A percentile compares a stretch with the other conserved stretches of the same genome.
phyloP scores from a whole-genome alignment of 1,140 invertebrate species.

The Gonioctena quinquepunctata region DNA sequence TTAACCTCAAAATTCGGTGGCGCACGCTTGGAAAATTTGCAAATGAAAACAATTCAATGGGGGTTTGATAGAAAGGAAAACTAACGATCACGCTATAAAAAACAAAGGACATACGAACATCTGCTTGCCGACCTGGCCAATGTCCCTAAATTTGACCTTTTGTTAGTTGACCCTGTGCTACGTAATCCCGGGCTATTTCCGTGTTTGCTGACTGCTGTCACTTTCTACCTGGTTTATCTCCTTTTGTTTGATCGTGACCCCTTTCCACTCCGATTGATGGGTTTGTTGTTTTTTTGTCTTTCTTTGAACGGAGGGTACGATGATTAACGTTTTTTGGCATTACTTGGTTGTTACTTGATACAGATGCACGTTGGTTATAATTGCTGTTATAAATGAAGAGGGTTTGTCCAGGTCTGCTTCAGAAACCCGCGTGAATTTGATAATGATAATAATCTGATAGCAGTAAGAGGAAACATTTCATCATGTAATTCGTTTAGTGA shows the following conservation, averaged over 20 bases:
- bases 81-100: conserved; percentile 20
- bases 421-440: background rate
- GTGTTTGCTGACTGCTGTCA: conserved; percentile 15
- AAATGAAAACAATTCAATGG: background rate
- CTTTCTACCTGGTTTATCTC: conserved; percentile 16
- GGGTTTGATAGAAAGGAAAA: background rate
- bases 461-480: too few relatives aligned
- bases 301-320: background rate
- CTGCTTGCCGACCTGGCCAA: conserved; percentile 31
- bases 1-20: conserved; percentile 2
- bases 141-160: conserved; percentile 42
- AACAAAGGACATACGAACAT: conserved; percentile 29
- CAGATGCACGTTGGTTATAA: background rate
- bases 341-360: background rate
- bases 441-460: too few relatives aligned
- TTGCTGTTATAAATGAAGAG: background rate
- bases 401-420: background rate
- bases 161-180: conserved; percentile 19
- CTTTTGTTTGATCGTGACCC: conserved; percentile 21
- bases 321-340: conserved; percentile 1
- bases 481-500: too few relatives aligned
- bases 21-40: background rate
- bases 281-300: conserved; percentile 3
- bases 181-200: conserved; percentile 15
- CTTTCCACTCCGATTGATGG: conserved; percentile 13